Evolutionary conservation across 2,888 invertebrate genomes (phyloP).

Genomic region (Dryococelus australis): DNA sequence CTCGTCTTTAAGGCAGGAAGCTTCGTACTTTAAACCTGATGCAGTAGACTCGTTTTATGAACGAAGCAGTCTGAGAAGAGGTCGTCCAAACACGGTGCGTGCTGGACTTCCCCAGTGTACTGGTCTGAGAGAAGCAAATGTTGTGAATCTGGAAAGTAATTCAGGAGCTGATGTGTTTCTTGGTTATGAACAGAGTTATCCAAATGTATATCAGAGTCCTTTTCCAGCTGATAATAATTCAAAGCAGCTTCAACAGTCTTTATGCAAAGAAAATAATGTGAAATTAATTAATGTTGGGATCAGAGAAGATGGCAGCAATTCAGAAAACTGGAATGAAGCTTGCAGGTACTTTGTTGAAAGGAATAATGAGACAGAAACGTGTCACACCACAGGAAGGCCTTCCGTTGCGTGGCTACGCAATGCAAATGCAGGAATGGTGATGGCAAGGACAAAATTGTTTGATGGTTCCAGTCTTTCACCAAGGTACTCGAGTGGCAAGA

Average conservation of each 20-base stretch:
- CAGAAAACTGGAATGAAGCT: not conserved
- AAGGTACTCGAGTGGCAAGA: not conserved
- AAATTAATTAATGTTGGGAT: not conserved
- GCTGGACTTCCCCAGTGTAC: constrained; percentile 57
- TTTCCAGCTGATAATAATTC: not conserved
- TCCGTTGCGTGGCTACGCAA: constrained; percentile 75
- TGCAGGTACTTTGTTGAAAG: not conserved
- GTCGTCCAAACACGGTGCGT: constrained; percentile 61
- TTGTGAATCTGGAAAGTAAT: not conserved
- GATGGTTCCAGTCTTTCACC: constrained; percentile 56
- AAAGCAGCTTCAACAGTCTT: not conserved
- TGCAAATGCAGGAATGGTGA: constrained; percentile 82
- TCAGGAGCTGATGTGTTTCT: not conserved
- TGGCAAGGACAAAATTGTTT: constrained; percentile 80
- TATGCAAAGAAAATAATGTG: not conserved
- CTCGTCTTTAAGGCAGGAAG: not conserved
- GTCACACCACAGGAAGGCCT: constrained; percentile 65
- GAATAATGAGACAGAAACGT: not conserved
- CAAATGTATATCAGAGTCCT: not conserved
- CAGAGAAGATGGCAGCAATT: not conserved
- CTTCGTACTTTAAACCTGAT: not conserved
- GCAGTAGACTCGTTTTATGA: constrained; percentile 59
- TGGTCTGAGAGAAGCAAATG: constrained; percentile 41
- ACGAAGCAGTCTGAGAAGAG: constrained; percentile 63
- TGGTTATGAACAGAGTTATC: not conserved